Percentiles rank a stretch among this genome's conserved stretches.
Evolutionary conservation across 2,113 vertebrate species (phyloP).

Genomic region (Fulmarus glacialis): DNA sequence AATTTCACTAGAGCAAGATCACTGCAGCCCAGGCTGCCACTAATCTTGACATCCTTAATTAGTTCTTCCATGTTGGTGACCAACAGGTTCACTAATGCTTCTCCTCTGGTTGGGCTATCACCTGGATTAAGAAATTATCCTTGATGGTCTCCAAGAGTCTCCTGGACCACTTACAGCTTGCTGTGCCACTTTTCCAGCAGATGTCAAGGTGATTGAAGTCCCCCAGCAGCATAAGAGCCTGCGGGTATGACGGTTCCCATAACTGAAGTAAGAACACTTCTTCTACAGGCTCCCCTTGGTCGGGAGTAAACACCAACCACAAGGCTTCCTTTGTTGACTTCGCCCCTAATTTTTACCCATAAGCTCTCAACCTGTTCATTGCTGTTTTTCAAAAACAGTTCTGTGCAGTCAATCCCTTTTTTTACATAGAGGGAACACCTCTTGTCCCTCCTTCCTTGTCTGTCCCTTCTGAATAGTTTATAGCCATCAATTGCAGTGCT

Average conservation of each 20-base stretch:
- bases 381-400: background rate
- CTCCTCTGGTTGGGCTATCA: background rate
- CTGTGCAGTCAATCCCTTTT: background rate
- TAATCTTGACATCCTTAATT: background rate
- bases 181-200: background rate
- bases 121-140: background rate
- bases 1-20: background rate
- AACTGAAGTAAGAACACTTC: background rate
- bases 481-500: background rate
- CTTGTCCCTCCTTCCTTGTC: background rate
- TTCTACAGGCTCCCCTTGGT: background rate
- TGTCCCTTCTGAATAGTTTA: background rate
- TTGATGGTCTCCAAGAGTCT: background rate
- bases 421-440: background rate
- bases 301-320: background rate
- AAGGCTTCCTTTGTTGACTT: background rate
- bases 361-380: background rate
- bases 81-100: background rate
- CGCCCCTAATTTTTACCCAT: background rate
- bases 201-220: background rate
- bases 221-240: background rate
- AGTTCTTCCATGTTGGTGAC: background rate
- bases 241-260: background rate
- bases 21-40: background rate
- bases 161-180: background rate